Evolutionary conservation across 2,113 vertebrate species (phyloP), one percentile per base, ranked within the genome.

Genomic region (Cariama cristata): DNA sequence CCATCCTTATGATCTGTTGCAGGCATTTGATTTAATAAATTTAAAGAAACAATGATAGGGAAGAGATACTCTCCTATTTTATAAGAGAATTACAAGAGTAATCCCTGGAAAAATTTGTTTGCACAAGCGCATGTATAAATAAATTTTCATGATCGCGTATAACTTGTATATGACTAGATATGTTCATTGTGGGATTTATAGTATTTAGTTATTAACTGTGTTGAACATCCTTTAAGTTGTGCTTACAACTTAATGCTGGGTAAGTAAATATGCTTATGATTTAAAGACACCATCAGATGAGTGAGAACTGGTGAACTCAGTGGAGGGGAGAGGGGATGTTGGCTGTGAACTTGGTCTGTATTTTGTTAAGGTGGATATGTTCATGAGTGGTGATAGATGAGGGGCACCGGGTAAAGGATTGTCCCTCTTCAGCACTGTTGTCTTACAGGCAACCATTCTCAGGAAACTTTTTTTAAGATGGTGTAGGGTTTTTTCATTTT

Each of bases 401-500:
- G 24, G 18, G 27, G 33, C 42, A 9, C 2, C 42, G 16, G 11
- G 23, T 74, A 23, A 45, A 47, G 62, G 42, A 24, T 7, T 52
- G 38, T 35, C 20, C 38, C 11, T 11, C 20, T 83, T 62, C 11
- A 49, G 47, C 30, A 33, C 52, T 19, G 24, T 27, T 8, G 35
- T 66, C 28, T 60, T 38, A 35, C 27, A 55, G 63, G 38, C 44
- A 56, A 0, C 17, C 9, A 2, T 69, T 79, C 50, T 20, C 24
- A 74, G 45, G 42, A 45, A 40, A 14, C 3, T 8, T 52, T 71
- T 71, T 84, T 58, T 28, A n/a, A 67, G 69, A 35, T 49, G 67
- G 5, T 9, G 0, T 28, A 21, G 17, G 52, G 2, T 3, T 16
- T 23, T 47, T 38, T 55, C 28, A 0, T 0, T 44, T 22, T 86